Evolutionary conservation across 2,888 invertebrate species (phyloP), one percentile per base, ranked within the genome.

Genomic region (Electrophaes corylata): DNA sequence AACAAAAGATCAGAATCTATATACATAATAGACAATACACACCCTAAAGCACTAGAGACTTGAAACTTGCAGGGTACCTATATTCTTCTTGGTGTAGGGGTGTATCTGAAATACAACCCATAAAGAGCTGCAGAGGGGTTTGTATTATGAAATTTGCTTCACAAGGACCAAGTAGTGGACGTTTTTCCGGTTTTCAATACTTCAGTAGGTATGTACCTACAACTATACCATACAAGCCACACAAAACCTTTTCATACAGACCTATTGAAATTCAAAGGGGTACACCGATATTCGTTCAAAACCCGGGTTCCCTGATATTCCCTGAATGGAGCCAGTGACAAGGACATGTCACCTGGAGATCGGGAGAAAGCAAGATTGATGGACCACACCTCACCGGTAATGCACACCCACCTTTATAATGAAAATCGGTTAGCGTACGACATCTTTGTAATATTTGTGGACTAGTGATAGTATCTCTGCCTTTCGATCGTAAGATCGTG

Each of bases 281-380:
- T 45, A 47, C 43, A 41, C 12, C 37, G 35, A 43, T 54, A 43
- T 43, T 55, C 55, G 29, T 26, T 54, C 20, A 18, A 41, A 31
- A 12, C 39, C 40, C 33, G 35, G 23, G 12, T 16, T 16, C n/a
- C 14, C 37, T 39, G 53, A 40, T 53, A 46, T 40, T 47, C 44
- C 29, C 35, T 45, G 52, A 45, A 52, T 52, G 14, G 44, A 44
- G 35, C 14, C 12, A 4, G 37, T 19, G 52, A 52, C 52, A 52
- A 45, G 52, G 45, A 52, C 52, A 44, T 31, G 45, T 37, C 52
- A 52, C 52, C 52, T 52, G 52, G 19, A 52, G 44, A 45, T 45
- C 45, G 37, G 37, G 19, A 39, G 52, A 45, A 52, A 52, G 52
- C 37, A 52, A 52, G 54, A 59, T 59, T 50, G 54, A 59, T 59